Percentiles rank a stretch among this genome's conserved stretches.
These are phyloP conservation scores for Columba guinea DNA, from an alignment of 2,797 vertebrate genomes.

Conservation along the genomic window DNA sequence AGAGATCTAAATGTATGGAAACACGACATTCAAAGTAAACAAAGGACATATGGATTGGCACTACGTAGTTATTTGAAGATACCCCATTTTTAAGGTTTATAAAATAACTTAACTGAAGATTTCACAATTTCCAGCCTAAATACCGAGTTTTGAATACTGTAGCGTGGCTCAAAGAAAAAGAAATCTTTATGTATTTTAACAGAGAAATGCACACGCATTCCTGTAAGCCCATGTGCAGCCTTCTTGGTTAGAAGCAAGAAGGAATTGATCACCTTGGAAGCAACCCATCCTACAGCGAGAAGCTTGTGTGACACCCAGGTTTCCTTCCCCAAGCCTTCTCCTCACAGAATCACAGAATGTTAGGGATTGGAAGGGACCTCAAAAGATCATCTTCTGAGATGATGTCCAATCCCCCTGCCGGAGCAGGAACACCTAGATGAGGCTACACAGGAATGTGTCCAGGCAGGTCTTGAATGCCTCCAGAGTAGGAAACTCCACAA, in stretches of 20 bases:
- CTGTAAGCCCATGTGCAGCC: not conserved
- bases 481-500: no score
- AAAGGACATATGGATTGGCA: not conserved
- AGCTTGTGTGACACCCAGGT: not conserved
- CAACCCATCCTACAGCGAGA: not conserved
- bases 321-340: not conserved
- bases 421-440: no score
- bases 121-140: not conserved
- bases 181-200: not conserved
- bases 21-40: not conserved
- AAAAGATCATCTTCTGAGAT: no score
- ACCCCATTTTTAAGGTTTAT: not conserved
- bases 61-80: not conserved
- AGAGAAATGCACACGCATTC: not conserved
- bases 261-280: not conserved
- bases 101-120: not conserved
- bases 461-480: no score
- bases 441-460: no score
- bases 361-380: no score
- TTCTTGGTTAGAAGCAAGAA: not conserved
- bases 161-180: not conserved
- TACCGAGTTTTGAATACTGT: not conserved
- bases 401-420: no score
- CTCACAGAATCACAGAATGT: not conserved
- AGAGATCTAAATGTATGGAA: not conserved